A percentile compares a stretch with the other conserved stretches of the same genome.
Conservation (phyloP, 2,797 vertebrate genomes). For the Cebuella pygmaea region DNA sequence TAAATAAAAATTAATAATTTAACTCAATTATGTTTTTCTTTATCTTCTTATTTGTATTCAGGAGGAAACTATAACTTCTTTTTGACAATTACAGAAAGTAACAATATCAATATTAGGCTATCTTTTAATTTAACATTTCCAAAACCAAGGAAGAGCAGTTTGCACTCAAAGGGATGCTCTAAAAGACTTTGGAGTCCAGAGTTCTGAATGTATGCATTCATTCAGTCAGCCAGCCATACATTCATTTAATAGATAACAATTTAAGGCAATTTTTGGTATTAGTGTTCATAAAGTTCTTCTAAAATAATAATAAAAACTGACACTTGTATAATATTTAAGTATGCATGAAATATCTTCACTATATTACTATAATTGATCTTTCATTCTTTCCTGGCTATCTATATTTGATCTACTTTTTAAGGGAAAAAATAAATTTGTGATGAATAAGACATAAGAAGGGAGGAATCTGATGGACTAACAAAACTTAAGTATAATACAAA, state of each 20-base stretch:
- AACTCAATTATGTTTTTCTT: background rate
- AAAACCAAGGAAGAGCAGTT: background rate
- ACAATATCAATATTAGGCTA: background rate
- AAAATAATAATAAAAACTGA: background rate
- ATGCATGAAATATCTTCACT: background rate
- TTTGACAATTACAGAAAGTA: slow-evolving; percentile 10
- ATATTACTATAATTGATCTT: background rate
- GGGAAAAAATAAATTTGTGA: background rate
- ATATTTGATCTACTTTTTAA: background rate
- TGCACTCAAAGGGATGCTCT: background rate
- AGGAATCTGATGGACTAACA: background rate
- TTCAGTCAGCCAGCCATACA: background rate
- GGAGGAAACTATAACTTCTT: background rate
- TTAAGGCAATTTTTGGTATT: background rate
- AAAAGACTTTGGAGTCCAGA: background rate
- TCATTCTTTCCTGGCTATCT: background rate
- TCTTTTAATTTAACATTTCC: slow-evolving; percentile 25
- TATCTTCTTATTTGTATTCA: background rate
- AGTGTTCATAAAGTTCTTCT: background rate
- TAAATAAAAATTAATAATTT: background rate
- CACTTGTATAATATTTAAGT: background rate
- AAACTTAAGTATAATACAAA: slow-evolving; percentile 23
- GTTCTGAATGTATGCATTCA: background rate
- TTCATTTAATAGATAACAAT: background rate
- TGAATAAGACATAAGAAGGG: background rate